A percentile compares a stretch with the other conserved stretches of the same genome.
Conservation (phyloP, 2,888 invertebrate genomes). For the Leptinotarsa peninsularis region DNA sequence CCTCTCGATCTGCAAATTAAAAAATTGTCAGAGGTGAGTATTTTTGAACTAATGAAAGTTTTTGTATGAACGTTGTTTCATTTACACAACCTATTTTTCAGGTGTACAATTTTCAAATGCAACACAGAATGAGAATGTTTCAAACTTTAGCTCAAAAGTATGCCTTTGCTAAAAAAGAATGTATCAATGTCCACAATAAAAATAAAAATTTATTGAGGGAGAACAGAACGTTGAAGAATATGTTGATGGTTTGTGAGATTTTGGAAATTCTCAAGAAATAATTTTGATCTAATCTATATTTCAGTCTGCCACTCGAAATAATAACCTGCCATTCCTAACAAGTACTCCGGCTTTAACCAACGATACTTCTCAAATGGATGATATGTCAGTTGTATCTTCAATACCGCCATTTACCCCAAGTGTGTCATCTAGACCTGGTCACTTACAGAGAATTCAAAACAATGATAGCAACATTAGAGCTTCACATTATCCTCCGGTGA, state of each 20-base stretch:
- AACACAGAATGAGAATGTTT: constrained; percentile 50
- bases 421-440: constrained; percentile 27
- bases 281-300: background rate
- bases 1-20: constrained; percentile 52
- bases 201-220: constrained; percentile 55
- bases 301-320: constrained; percentile 22
- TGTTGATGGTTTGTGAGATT: constrained; percentile 27
- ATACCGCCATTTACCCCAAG: constrained; percentile 23
- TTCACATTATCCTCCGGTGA: constrained; percentile 22
- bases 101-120: constrained; percentile 57
- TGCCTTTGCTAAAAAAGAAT: constrained; percentile 55
- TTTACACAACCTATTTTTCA: constrained; percentile 32
- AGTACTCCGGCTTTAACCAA: constrained; percentile 32
- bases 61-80: no score
- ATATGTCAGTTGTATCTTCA: constrained; percentile 23
- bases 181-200: constrained; percentile 51
- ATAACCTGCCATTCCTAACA: constrained; percentile 20
- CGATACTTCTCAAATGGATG: constrained; percentile 24
- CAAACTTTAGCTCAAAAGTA: constrained; percentile 56
- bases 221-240: constrained; percentile 47
- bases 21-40: constrained; percentile 54
- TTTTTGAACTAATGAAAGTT: background rate
- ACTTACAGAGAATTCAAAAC: constrained; percentile 29
- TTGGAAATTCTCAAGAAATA: background rate
- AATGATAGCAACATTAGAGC: constrained; percentile 10